Evolutionary conservation across 2,888 invertebrate genomes (phyloP).

Genomic region (Drosophila meridionalis): DNA sequence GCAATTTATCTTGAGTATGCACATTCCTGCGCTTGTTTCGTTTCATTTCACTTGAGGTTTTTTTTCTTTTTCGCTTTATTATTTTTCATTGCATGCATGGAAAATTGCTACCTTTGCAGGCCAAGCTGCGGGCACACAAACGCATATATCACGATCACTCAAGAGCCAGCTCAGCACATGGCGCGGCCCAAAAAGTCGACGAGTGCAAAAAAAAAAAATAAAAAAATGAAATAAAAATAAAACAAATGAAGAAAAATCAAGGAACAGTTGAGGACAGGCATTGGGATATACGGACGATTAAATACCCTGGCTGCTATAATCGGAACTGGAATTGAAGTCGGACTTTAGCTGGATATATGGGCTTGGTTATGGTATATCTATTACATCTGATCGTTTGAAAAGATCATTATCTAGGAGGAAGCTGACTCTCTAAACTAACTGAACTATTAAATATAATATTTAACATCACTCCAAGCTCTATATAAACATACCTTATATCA

Average conservation of each 20-base stretch:
- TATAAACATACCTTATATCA: neutral
- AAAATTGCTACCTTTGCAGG: slow-evolving; percentile 82
- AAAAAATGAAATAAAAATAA: slow-evolving; percentile 3
- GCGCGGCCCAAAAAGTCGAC: slow-evolving; percentile 39
- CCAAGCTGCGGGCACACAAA: slow-evolving; percentile 57
- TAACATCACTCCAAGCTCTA: no score
- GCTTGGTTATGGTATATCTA: neutral
- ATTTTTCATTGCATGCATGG: slow-evolving; percentile 74
- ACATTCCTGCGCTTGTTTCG: slow-evolving; percentile 74
- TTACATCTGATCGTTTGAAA: neutral
- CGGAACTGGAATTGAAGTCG: neutral
- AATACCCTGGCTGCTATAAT: slow-evolving; percentile 20
- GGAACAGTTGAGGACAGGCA: slow-evolving; percentile 10
- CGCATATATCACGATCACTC: slow-evolving; percentile 79
- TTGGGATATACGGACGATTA: neutral
- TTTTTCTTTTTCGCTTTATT: slow-evolving; percentile 54
- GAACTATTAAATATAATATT: no score
- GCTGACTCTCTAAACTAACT: no score
- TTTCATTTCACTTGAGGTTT: slow-evolving; percentile 70
- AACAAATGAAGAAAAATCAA: slow-evolving; percentile 28
- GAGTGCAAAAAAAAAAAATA: slow-evolving; percentile 55
- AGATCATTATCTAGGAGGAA: neutral
- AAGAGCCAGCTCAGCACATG: slow-evolving; percentile 73
- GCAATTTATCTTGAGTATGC: slow-evolving; percentile 78
- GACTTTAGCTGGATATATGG: fast-evolving